A percentile compares a stretch with the other conserved stretches of the same genome.
phyloP scores from a whole-genome alignment of 2,113 vertebrate species.

The Myodes glareolus region DNA sequence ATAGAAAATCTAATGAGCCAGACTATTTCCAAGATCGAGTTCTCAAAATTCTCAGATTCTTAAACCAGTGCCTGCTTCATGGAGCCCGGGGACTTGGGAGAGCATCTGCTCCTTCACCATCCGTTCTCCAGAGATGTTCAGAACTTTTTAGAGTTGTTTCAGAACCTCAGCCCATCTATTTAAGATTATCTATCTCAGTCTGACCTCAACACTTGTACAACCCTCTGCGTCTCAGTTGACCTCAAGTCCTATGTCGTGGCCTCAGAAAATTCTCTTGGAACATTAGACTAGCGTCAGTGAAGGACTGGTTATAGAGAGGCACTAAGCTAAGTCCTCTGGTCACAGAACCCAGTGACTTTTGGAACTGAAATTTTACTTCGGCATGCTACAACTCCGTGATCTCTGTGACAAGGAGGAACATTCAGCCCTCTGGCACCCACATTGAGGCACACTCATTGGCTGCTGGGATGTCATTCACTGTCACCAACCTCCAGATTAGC shows the following conservation, averaged over 20 bases:
- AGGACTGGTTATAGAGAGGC: not conserved
- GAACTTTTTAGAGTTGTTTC: not conserved
- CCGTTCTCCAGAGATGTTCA: not conserved
- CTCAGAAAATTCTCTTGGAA: not conserved
- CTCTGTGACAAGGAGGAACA: not conserved
- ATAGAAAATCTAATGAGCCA: not conserved
- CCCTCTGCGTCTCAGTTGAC: not conserved
- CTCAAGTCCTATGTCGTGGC: not conserved
- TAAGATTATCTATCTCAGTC: not conserved
- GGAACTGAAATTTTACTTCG: not conserved
- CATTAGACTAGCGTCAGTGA: not conserved
- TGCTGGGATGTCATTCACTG: not conserved
- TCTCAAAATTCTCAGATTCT: not conserved
- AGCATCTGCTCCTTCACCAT: not conserved
- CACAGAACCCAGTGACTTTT: slow-evolving; percentile 6
- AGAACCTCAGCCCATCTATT: not conserved
- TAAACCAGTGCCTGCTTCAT: not conserved
- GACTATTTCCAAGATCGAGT: not conserved
- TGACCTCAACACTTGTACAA: not conserved
- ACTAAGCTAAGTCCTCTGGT: not conserved
- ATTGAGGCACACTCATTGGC: not conserved
- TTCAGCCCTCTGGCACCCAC: accelerated
- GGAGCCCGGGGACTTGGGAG: not conserved
- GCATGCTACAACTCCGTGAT: too few species aligned
- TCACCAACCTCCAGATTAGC: not conserved